A percentile compares a stretch with the other conserved stretches of the same genome.
Evolutionary conservation across 2,888 invertebrate genomes (phyloP).

Genomic region (Conus canariensis): DNA sequence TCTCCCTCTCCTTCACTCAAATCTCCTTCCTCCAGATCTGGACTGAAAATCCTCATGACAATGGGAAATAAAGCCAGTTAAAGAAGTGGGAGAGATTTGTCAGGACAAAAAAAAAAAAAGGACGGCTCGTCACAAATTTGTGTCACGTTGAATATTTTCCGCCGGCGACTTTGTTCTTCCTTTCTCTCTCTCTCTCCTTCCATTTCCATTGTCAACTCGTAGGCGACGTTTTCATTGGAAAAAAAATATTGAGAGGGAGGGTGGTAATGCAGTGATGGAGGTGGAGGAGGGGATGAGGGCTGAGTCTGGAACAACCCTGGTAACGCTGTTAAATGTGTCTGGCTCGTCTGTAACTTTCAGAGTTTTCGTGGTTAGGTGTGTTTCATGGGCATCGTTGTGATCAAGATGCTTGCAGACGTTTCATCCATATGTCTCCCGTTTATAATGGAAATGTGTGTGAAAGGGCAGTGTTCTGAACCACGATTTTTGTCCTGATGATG

Average conservation of each 20-base stretch:
- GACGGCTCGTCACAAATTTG: slow-evolving; percentile 3
- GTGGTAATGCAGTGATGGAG: too few relatives aligned
- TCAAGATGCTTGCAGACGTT: background rate
- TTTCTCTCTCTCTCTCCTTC: too few relatives aligned
- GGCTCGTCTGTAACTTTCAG: background rate
- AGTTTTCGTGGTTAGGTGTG: background rate
- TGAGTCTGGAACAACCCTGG: background rate
- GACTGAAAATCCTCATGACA: background rate
- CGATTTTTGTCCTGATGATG: too few relatives aligned
- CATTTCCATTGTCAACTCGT: background rate
- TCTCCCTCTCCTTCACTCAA: background rate
- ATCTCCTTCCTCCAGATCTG: background rate
- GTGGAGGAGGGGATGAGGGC: too few relatives aligned
- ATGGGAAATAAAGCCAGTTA: slow-evolving; percentile 15
- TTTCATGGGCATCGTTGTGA: background rate
- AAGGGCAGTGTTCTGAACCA: too few relatives aligned
- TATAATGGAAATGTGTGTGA: too few relatives aligned
- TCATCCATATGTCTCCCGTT: too few relatives aligned
- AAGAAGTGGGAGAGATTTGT: slow-evolving; percentile 12
- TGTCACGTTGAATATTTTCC: slow-evolving; percentile 25
- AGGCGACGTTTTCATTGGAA: background rate
- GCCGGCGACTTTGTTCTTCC: background rate
- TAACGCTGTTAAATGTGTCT: slow-evolving; percentile 17
- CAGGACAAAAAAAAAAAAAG: background rate
- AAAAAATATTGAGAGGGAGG: too few relatives aligned